These are phyloP conservation scores for Endomychus coccineus DNA, from an alignment of 2,888 invertebrate genomes.

Conservation along the genomic window DNA sequence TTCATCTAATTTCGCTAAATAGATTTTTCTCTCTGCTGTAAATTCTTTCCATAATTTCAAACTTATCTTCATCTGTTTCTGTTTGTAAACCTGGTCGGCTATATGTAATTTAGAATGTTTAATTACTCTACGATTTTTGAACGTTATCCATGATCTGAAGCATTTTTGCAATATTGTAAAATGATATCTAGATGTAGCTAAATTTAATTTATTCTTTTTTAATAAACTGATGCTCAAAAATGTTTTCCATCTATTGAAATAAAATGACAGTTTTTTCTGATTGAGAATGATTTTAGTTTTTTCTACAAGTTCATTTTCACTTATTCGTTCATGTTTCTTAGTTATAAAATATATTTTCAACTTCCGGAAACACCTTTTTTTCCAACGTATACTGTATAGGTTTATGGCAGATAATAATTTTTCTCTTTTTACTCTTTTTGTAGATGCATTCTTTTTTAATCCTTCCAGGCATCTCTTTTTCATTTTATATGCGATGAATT, in stretches of 20 bases:
- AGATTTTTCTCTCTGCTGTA: slow-evolving; percentile 16
- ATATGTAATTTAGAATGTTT: slow-evolving; percentile 2
- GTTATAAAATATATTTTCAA: slow-evolving; percentile 13
- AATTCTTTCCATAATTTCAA: slow-evolving; percentile 10
- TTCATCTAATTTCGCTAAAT: slow-evolving; percentile 19
- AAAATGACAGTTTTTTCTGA: slow-evolving; percentile 5
- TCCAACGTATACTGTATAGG: slow-evolving; percentile 20
- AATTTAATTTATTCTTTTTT: slow-evolving; percentile 12
- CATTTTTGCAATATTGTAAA: slow-evolving; percentile 10
- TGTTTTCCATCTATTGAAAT: slow-evolving; percentile 20
- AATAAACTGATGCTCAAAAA: slow-evolving; percentile 13
- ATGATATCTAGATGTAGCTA: slow-evolving; percentile 7
- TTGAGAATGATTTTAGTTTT: slow-evolving; percentile 13
- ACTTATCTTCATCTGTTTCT: slow-evolving; percentile 7
- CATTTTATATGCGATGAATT: slow-evolving; percentile 17
- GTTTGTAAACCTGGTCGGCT: slow-evolving; percentile 3
- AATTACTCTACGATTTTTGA: slow-evolving; percentile 5
- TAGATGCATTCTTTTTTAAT: slow-evolving; percentile 12
- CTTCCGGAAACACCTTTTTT: slow-evolving; percentile 18
- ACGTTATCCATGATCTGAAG: slow-evolving; percentile 11
- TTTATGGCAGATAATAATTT: slow-evolving; percentile 18
- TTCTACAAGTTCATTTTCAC: slow-evolving; percentile 14
- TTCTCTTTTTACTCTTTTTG: slow-evolving; percentile 14
- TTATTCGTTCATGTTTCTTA: slow-evolving; percentile 11
- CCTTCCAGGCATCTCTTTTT: slow-evolving; percentile 12